Conservation (phyloP, 2,888 invertebrate genomes). For the Nomada hirtipes region DNA sequence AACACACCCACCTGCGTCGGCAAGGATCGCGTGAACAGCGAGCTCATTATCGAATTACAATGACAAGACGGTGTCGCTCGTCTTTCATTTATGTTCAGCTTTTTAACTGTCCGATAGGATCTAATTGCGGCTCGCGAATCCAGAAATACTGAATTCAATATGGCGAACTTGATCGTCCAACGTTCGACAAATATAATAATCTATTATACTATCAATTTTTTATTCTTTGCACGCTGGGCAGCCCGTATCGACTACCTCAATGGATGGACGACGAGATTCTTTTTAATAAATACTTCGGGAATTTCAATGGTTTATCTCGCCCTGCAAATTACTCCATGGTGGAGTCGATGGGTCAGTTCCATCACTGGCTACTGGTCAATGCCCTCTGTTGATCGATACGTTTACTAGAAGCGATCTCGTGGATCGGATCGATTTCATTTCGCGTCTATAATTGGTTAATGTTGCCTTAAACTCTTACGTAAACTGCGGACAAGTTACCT, state of each 20-base stretch:
- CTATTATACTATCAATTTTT: too few species aligned
- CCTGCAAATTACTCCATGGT: constrained; percentile 36
- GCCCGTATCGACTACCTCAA: too few species aligned
- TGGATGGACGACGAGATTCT: not conserved
- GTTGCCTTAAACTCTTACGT: constrained; percentile 1
- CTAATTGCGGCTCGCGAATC: not conserved
- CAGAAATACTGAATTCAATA: not conserved
- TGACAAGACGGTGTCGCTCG: not conserved
- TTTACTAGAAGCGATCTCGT: constrained; percentile 36
- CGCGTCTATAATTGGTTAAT: constrained; percentile 25
- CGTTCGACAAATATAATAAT: too few species aligned
- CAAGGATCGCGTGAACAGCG: not conserved
- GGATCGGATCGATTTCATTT: constrained; percentile 53
- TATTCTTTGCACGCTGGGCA: too few species aligned
- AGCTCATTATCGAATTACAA: constrained; percentile 19
- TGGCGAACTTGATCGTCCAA: not conserved
- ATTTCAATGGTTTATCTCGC: constrained; percentile 48
- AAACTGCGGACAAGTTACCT: not conserved
- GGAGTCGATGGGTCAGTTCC: constrained; percentile 60
- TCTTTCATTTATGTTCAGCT: not conserved
- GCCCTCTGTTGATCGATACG: constrained; percentile 46
- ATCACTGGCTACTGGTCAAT: constrained; percentile 67
- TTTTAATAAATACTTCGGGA: constrained; percentile 5
- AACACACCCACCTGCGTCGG: constrained; percentile 23
- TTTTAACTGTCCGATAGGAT: not conserved